Conservation (phyloP, 2,113 vertebrate genomes). For the Platanista minor region DNA sequence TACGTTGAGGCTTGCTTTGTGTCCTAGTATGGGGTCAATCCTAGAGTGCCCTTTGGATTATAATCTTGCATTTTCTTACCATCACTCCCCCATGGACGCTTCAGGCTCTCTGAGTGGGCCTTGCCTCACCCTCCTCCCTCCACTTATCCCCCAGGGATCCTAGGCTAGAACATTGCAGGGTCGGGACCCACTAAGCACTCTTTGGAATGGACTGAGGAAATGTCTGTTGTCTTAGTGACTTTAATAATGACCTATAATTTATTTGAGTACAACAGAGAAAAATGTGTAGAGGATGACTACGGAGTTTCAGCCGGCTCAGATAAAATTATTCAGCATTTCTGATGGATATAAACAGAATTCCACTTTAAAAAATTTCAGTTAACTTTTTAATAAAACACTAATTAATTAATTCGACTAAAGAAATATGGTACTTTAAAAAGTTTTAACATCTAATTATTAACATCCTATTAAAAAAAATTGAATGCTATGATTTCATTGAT, state of each 20-base stretch:
- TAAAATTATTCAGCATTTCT: neutral
- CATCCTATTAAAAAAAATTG: neutral
- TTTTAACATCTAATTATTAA: constrained; percentile 14
- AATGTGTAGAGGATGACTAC: neutral
- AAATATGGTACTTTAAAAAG: neutral
- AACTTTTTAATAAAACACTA: constrained; percentile 58
- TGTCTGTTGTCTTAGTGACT: neutral
- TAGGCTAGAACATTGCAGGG: neutral
- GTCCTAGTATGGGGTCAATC: neutral
- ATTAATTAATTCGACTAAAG: too few relatives aligned
- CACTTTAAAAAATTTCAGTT: constrained; percentile 51
- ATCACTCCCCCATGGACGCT: accelerated
- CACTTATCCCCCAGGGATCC: neutral
- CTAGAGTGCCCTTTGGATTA: neutral
- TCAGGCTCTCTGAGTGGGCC: neutral
- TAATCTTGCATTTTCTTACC: too few relatives aligned
- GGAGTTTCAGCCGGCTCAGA: neutral
- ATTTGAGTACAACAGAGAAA: neutral
- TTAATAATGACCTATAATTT: neutral
- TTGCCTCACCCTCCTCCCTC: neutral
- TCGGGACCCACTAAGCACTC: accelerated
- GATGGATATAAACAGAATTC: constrained; percentile 4
- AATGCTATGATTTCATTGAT: neutral
- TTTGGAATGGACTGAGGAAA: neutral
- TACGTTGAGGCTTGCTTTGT: neutral